Conservation (phyloP, 2,797 vertebrate species). For the Macropus fuliginosus region DNA sequence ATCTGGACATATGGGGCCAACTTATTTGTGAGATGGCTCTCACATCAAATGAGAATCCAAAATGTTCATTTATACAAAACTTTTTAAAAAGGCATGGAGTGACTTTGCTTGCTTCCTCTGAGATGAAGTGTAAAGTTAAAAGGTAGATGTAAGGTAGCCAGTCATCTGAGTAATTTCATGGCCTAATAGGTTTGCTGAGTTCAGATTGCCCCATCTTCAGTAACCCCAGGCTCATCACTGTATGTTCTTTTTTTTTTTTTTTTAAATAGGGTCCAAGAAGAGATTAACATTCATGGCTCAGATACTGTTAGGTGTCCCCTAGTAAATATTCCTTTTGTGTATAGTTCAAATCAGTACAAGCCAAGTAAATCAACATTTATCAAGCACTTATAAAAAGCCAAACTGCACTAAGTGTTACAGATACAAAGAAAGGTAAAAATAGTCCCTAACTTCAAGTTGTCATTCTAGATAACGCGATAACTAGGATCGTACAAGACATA, state of each 20-base stretch:
- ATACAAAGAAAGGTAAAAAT: neutral
- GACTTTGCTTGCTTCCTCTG: constrained; percentile 38
- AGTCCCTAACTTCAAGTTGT: neutral
- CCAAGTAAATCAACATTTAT: neutral
- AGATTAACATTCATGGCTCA: constrained; percentile 1
- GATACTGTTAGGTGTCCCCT: neutral
- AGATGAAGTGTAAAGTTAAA: constrained; percentile 47
- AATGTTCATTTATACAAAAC: constrained; percentile 28
- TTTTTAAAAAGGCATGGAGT: neutral
- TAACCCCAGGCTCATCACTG: neutral
- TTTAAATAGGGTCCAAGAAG: constrained; percentile 29
- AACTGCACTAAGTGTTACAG: neutral
- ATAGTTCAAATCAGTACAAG: neutral
- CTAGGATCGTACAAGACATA: neutral
- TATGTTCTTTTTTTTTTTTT: constrained; percentile 51
- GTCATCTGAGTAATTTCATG: constrained; percentile 53
- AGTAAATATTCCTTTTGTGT: neutral
- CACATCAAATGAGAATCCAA: constrained; percentile 53
- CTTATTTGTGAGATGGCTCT: constrained; percentile 55
- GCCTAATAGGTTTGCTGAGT: constrained; percentile 38
- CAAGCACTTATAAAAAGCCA: neutral
- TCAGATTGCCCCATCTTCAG: neutral
- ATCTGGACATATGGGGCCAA: constrained; percentile 22
- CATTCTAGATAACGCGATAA: neutral
- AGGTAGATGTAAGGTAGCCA: constrained; percentile 34